Conservation (phyloP, 2,797 vertebrate genomes). For the Neosilurus hyrtlii region DNA sequence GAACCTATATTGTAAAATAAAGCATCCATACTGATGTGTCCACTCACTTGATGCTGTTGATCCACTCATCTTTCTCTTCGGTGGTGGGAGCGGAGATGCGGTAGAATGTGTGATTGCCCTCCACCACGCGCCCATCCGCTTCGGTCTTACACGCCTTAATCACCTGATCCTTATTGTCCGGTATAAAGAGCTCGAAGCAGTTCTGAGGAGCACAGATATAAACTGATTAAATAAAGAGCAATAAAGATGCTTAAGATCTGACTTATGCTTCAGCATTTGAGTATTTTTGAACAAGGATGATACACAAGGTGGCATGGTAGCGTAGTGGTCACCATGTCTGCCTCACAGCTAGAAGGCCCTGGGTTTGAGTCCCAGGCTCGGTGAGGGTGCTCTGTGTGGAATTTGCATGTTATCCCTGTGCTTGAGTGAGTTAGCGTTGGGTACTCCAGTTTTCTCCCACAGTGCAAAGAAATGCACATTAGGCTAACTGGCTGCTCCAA, state of each 20-base stretch:
- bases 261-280: neutral
- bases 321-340: no score
- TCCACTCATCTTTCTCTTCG: constrained; percentile 96
- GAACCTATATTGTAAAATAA: neutral
- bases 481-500: no score
- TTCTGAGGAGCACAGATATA: constrained; percentile 71
- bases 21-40: neutral
- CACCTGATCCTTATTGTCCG: constrained; percentile 95
- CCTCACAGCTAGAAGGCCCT: no score
- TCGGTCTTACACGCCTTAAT: constrained; percentile 98
- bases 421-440: no score
- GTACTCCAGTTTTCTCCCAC: no score
- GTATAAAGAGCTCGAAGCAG: constrained; percentile 96
- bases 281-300: neutral
- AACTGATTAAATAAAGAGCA: neutral
- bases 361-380: no score
- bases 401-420: no score
- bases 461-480: no score
- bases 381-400: no score
- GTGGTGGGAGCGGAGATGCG: constrained; percentile 90
- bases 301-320: no score
- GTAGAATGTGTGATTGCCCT: constrained; percentile 96
- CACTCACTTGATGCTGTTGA: constrained; percentile 92
- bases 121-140: constrained; percentile 94
- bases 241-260: neutral